phyloP scores from a whole-genome alignment of 2,113 vertebrate genomes.

The Syngnathus scovelli region DNA sequence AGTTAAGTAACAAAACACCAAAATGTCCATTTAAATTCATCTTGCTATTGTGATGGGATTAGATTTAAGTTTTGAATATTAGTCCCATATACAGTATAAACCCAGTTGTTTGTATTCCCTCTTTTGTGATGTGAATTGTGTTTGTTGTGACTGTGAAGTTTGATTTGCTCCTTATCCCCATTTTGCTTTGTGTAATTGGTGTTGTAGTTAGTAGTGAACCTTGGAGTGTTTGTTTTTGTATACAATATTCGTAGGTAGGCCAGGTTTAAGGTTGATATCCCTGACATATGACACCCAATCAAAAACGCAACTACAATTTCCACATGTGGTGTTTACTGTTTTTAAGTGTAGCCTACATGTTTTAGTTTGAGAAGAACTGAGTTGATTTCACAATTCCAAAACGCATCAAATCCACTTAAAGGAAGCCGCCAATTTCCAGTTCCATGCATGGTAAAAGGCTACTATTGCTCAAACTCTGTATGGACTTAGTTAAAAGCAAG shows the following conservation, averaged over 20 bases:
- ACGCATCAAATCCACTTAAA: conserved; percentile 8
- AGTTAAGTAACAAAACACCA: conserved; percentile 86
- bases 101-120: conserved; percentile 16
- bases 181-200: conserved; percentile 58
- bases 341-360: background rate
- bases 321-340: background rate
- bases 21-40: conserved; percentile 39
- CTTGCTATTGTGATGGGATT: conserved; percentile 25
- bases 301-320: background rate
- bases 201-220: conserved; percentile 29
- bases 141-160: conserved; percentile 60
- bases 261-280: conserved; percentile 14
- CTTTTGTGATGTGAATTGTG: conserved; percentile 59
- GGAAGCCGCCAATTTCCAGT: conserved; percentile 22
- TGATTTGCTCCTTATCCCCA: conserved; percentile 65
- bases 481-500: conserved; percentile 25
- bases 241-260: conserved; percentile 25
- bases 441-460: conserved; percentile 56
- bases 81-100: background rate
- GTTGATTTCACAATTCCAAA: conserved; percentile 5
- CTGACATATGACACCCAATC: conserved; percentile 20
- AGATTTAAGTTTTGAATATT: conserved; percentile 32
- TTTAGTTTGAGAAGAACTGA: conserved; percentile 11
- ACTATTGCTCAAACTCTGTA: conserved; percentile 41
- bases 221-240: conserved; percentile 20